These are phyloP conservation scores for Xestia c-nigrum DNA, from an alignment of 2,888 invertebrate species.

Conservation along the genomic window DNA sequence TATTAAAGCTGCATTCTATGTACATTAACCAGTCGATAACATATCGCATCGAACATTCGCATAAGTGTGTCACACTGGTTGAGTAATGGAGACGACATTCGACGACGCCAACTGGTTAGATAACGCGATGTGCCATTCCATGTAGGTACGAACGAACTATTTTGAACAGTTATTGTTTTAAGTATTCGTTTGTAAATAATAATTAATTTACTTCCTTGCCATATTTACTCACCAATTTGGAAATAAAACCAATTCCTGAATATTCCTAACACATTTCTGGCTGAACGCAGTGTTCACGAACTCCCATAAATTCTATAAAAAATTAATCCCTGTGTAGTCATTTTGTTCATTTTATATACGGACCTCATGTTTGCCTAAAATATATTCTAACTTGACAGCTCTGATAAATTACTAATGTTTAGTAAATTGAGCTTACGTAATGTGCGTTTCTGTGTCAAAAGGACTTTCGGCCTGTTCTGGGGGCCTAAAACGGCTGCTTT, in stretches of 20 bases:
- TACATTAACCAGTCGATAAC: neutral
- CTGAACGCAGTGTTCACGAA: neutral
- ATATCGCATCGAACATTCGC: neutral
- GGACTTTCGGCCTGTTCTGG: slow-evolving; percentile 21
- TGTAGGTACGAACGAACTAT: neutral
- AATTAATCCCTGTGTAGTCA: slow-evolving; percentile 18
- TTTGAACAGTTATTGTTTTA: neutral
- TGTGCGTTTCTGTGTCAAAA: slow-evolving; percentile 47
- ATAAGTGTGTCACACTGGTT: neutral
- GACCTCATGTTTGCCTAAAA: slow-evolving; percentile 23
- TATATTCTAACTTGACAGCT: slow-evolving; percentile 48
- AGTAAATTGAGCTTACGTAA: slow-evolving; percentile 53
- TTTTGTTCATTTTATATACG: slow-evolving; percentile 18
- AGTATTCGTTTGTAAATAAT: neutral
- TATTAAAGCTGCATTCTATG: slow-evolving; percentile 5
- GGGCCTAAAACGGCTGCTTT: neutral
- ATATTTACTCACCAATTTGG: neutral
- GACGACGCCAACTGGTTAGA: neutral
- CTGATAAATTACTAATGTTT: slow-evolving; percentile 61
- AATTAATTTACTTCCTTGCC: neutral
- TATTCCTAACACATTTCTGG: neutral
- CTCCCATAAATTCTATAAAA: slow-evolving; percentile 30
- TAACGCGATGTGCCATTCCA: neutral
- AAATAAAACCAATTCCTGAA: slow-evolving; percentile 2
- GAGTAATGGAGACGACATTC: neutral